These are phyloP conservation scores for Zaprionus ornatus DNA, from an alignment of 1,140 invertebrate species.

Conservation along the genomic window DNA sequence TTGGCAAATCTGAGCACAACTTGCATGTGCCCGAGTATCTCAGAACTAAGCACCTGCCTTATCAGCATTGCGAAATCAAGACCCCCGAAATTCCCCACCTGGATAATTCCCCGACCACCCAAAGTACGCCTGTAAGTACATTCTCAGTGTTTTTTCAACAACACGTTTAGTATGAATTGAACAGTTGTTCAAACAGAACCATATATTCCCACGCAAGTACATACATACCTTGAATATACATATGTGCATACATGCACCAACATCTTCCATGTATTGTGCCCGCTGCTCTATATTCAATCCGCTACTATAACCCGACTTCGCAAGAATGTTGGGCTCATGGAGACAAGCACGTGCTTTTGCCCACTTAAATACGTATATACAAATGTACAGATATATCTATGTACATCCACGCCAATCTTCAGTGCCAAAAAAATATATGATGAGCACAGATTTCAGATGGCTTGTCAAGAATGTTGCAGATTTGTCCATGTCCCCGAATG, in stretches of 20 bases:
- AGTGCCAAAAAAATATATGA: background rate
- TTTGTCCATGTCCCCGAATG: background rate
- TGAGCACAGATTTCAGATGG: background rate
- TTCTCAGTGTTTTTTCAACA: background rate
- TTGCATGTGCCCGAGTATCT: background rate
- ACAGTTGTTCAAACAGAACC: slow-evolving; percentile 49
- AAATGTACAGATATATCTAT: background rate
- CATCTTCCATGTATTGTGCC: background rate
- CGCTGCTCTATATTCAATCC: background rate
- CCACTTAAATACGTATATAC: background rate
- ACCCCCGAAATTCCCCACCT: background rate
- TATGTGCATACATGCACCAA: background rate
- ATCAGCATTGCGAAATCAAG: background rate
- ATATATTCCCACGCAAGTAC: slow-evolving; percentile 43
- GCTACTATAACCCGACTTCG: slow-evolving; percentile 2
- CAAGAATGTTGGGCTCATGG: background rate
- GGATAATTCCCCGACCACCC: background rate
- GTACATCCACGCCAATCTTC: background rate
- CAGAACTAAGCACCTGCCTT: slow-evolving; percentile 6
- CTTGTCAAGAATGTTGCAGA: background rate
- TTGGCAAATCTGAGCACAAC: background rate
- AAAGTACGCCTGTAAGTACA: background rate
- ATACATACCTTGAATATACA: background rate
- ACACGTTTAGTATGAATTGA: background rate
- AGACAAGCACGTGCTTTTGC: background rate